phyloP scores from a whole-genome alignment of 2,797 vertebrate genomes.

The Leptodactylus fallax region DNA sequence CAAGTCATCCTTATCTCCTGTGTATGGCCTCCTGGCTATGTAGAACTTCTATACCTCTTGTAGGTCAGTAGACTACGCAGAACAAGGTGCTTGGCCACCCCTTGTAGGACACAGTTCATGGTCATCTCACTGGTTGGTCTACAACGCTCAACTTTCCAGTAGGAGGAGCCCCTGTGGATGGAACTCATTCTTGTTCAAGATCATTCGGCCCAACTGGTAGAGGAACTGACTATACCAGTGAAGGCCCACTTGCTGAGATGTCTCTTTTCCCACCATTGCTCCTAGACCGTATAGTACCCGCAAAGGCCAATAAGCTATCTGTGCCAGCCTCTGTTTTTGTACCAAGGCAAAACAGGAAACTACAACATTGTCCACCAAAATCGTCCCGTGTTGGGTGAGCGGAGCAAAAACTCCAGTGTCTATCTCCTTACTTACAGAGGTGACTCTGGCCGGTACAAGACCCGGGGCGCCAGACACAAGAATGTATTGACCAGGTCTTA shows the following conservation, averaged over 20 bases:
- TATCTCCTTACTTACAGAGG: constrained; percentile 74
- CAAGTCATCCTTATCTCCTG: neutral
- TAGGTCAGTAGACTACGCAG: neutral
- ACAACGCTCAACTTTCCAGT: constrained; percentile 76
- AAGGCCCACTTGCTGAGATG: constrained; percentile 78
- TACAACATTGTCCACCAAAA: constrained; percentile 88
- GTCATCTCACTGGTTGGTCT: neutral
- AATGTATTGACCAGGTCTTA: constrained; percentile 87
- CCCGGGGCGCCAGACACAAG: constrained; percentile 72
- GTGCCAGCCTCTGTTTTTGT: constrained; percentile 86
- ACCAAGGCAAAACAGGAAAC: constrained; percentile 93
- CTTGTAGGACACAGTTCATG: neutral
- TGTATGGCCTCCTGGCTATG: neutral
- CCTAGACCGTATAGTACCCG: constrained; percentile 83
- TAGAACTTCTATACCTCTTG: constrained; percentile 1
- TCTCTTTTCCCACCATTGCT: constrained; percentile 64
- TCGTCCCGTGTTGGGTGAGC: constrained; percentile 86
- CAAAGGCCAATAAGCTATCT: constrained; percentile 87
- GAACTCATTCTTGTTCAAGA: constrained; percentile 86
- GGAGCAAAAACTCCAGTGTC: constrained; percentile 87
- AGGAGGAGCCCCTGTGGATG: constrained; percentile 82
- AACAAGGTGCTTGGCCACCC: neutral
- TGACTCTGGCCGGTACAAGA: constrained; percentile 79
- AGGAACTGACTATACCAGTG: constrained; percentile 94
- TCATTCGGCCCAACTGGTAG: constrained; percentile 81